These are phyloP conservation scores for Drosophila kanekoi DNA, from an alignment of 2,888 invertebrate genomes.

Conservation along the genomic window DNA sequence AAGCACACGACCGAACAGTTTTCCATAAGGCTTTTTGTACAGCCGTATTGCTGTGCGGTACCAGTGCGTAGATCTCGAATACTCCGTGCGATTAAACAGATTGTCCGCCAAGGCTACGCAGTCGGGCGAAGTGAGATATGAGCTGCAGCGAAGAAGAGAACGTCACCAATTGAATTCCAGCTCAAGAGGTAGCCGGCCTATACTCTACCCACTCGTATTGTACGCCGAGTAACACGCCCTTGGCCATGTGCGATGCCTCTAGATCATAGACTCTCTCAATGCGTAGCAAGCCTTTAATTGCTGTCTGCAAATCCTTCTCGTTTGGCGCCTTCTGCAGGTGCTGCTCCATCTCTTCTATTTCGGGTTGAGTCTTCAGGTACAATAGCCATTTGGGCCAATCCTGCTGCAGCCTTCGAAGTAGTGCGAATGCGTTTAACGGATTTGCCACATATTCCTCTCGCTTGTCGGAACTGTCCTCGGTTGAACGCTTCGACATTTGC, in stretches of 20 bases:
- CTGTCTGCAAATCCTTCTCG: conserved; percentile 27
- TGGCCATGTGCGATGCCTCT: conserved; percentile 44
- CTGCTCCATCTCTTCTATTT: conserved; percentile 18
- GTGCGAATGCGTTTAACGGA: conserved; percentile 43
- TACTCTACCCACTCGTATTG: conserved; percentile 37
- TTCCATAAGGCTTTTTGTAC: conserved; percentile 25
- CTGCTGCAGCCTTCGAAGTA: conserved; percentile 40
- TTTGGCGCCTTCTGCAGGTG: conserved; percentile 24
- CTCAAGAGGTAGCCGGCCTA: background rate
- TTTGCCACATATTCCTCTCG: conserved; percentile 44
- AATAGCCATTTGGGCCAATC: conserved; percentile 56
- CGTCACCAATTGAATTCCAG: background rate
- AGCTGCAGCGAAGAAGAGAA: conserved; percentile 15
- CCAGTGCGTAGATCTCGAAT: conserved; percentile 47
- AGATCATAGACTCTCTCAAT: conserved; percentile 45
- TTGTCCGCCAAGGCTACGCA: conserved; percentile 37
- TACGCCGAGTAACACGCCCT: conserved; percentile 37
- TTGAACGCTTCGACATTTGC: conserved; percentile 12
- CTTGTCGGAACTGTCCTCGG: background rate
- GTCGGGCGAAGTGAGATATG: conserved; percentile 38
- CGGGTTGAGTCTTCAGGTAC: conserved; percentile 22
- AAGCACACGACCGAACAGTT: conserved; percentile 42
- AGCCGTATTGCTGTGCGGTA: conserved; percentile 54
- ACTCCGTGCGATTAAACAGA: conserved; percentile 33
- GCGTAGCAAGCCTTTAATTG: conserved; percentile 33